Base-by-base conservation (phyloP, 1,140 invertebrate species). In the Gryon sp. region DNA sequence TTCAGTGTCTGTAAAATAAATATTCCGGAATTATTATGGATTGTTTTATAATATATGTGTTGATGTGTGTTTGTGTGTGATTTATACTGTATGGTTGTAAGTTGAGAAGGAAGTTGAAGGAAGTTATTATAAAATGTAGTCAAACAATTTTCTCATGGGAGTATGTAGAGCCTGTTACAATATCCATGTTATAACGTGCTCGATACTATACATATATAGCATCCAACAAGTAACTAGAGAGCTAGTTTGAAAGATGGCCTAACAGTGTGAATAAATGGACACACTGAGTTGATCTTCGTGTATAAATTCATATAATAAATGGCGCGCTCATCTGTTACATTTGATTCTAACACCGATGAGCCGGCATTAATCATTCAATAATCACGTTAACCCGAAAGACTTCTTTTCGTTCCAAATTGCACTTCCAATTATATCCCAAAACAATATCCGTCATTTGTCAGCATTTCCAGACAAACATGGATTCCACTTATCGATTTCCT, bases 271-370 rank as follows among this genome's bases (percentile, higher is more conserved):
- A 69, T 69, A 60, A 69, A 69, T 69, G 65, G 32, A 20, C 46
- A 50, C 8, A 20, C 19, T 16, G 34, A 40, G 34, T 43, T 48
- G 43, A 69, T 69, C 65, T 59, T 57, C 24, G 9, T 59, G 34
- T 59, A 59, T 69, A 69, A 59, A 69, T 69, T 59, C 32, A 52
- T 57, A 57, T 68, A 46, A 68, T 48, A 57, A 69, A 69, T 59
- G 34, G 45, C 34, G 9, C 7, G 52, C 2, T 50, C 65, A 24
- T 69, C 28, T 32, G 18, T 69, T 34, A 55, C 26, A 16, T 53
- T 65, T 65, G 40, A 55, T 28, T 38, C 34, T 9, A 50, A 15
- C 60, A 22, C 16, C 24, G 11, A 30, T 9, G 24, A 9, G 0
- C 6, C 20, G 15, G 11, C 36, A 65, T 65, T 45, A 53, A 65